Evolutionary conservation across 2,888 invertebrate genomes (phyloP), one percentile per base, ranked within the genome.

Genomic region (Yponomeuta plumbellus): DNA sequence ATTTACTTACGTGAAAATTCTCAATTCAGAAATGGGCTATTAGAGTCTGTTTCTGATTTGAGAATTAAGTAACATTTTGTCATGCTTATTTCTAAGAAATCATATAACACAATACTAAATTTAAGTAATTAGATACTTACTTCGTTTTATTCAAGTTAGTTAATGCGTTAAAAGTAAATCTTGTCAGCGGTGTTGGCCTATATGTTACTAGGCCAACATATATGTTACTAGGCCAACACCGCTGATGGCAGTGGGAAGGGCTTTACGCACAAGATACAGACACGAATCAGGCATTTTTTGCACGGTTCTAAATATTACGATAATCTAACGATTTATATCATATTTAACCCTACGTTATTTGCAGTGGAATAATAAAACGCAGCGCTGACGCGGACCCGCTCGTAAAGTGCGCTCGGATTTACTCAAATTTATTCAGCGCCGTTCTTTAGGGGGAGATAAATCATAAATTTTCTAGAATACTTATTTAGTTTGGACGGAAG

Each of bases 391-490:
- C 78, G 76, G 81, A 22, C 62, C 75, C 77, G 79, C 78, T 86
- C 88, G 82, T 88, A 88, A 88, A 88, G 83, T 83, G 81, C 77
- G 83, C 83, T 79, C 78, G 83, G 86, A 86, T 88, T 88, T 88
- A 88, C 87, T 88, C 88, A 88, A 88, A 89, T 88, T 87, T 86
- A 89, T 89, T 88, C 86, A 85, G 80, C 82, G 77, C 76, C 78
- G 73, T 80, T 81, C 86, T 87, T 84, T 78, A 78, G 86, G 81
- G 84, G 80, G 83, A 84, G 81, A 88, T 86, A 88, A 88, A 88
- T 88, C 88, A 88, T 88, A 87, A 86, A 87, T 85, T 83, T 80
- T 80, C 76, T 78, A 77, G 82, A 85, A 88, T 52, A 86, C 86
- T 88, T 88, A 88, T 88, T 88, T 85, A 87, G 87, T 85, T 81